These are phyloP conservation scores for Drosophila fungiperda DNA, from an alignment of 2,888 invertebrate genomes.

Conservation along the genomic window DNA sequence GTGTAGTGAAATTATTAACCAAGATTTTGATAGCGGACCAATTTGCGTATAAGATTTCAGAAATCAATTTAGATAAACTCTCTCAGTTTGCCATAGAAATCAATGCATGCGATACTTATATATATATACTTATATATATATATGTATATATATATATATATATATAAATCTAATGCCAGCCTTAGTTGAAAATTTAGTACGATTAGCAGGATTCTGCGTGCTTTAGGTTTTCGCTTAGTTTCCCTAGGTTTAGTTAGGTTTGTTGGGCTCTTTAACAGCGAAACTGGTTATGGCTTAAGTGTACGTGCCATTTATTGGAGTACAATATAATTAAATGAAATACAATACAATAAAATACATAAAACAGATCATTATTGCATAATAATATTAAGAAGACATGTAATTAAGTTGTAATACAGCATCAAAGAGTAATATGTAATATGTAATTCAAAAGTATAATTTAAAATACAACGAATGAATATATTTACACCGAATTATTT, in stretches of 20 bases:
- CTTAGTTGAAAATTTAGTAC: constrained; percentile 59
- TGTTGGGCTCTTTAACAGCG: constrained; percentile 53
- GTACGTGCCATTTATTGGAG: constrained; percentile 52
- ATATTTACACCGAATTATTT: constrained; percentile 75
- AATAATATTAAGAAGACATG: constrained; percentile 56
- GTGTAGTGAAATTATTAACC: constrained; percentile 78
- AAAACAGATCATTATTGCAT: constrained; percentile 69
- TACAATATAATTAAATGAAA: constrained; percentile 25
- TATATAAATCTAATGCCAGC: constrained; percentile 47
- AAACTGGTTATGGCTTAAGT: constrained; percentile 59
- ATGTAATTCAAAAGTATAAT: constrained; percentile 62
- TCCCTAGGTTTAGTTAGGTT: constrained; percentile 69
- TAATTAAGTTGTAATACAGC: constrained; percentile 55
- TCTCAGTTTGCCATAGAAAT: constrained; percentile 73
- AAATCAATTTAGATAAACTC: constrained; percentile 79
- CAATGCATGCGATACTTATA: constrained; percentile 38
- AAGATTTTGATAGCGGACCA: constrained; percentile 84
- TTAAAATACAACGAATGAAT: constrained; percentile 83
- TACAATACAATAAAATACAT: constrained; percentile 37
- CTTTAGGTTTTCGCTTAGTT: constrained; percentile 65
- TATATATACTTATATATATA: background rate
- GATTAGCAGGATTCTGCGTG: constrained; percentile 49
- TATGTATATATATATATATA: constrained; percentile 20
- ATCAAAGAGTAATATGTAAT: constrained; percentile 33
- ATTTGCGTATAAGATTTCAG: constrained; percentile 84